Conservation (phyloP, 2,113 vertebrate species). For the Edolisoma coerulescens region DNA sequence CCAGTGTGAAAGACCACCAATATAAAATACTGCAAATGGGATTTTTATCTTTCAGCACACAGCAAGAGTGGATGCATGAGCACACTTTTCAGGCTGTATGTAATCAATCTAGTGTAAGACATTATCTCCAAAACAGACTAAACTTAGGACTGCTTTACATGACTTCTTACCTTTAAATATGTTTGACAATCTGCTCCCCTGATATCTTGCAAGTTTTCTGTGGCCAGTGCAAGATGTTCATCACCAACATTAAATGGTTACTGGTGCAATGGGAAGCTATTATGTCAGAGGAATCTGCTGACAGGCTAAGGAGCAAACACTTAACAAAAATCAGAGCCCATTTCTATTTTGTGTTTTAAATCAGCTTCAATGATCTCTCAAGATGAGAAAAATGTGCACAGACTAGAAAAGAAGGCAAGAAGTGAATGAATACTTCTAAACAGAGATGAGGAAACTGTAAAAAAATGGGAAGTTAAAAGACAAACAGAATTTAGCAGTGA, state of each 20-base stretch:
- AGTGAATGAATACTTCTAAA: not conserved
- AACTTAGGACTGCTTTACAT: conserved; percentile 42
- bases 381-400: not conserved
- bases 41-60: conserved; percentile 78
- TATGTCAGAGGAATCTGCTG: conserved; percentile 62
- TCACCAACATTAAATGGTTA: not conserved
- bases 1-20: conserved; percentile 72
- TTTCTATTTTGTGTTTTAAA: conserved; percentile 65
- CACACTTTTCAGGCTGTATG: conserved; percentile 63
- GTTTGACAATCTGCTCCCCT: conserved; percentile 52
- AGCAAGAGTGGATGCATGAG: conserved; percentile 61
- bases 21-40: conserved; percentile 77
- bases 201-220: conserved; percentile 18
- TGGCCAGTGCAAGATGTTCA: conserved; percentile 19
- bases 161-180: conserved; percentile 60
- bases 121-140: conserved; percentile 66
- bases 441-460: not conserved
- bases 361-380: conserved; percentile 13
- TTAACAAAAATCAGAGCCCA: conserved; percentile 65
- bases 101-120: conserved; percentile 73
- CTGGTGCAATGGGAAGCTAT: not conserved
- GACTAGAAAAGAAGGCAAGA: not conserved
- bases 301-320: conserved; percentile 64
- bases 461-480: not conserved
- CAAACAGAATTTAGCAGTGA: not conserved